A percentile compares a stretch with the other conserved stretches of the same genome.
phyloP scores from a whole-genome alignment of 2,113 vertebrate genomes.

The Microcebus tavaratra region DNA sequence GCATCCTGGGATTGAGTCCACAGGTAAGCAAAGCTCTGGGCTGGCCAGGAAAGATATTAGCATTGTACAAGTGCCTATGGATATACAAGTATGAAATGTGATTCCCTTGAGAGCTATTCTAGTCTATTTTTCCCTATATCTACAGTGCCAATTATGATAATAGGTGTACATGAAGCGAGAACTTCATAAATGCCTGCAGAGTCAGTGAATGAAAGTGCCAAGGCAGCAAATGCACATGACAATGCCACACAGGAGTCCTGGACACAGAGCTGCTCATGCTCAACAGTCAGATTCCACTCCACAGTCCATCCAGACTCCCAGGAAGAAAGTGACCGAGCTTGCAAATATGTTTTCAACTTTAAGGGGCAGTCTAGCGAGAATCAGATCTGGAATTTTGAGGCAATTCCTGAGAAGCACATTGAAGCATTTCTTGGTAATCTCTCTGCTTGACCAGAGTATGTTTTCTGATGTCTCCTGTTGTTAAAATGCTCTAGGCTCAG shows the following conservation, averaged over 20 bases:
- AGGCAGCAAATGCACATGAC: rapidly evolving
- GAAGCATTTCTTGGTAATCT: background rate
- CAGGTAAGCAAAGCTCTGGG: background rate
- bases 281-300: background rate
- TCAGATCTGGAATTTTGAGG: background rate
- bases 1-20: background rate
- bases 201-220: background rate
- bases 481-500: background rate
- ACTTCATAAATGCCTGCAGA: background rate
- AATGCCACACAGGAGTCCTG: background rate
- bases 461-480: background rate
- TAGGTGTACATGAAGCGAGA: background rate
- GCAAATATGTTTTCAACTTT: background rate
- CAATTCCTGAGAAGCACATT: background rate
- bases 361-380: background rate
- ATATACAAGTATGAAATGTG: background rate
- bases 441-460: background rate
- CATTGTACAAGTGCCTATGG: background rate
- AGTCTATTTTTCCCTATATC: background rate
- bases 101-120: background rate
- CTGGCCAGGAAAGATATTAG: background rate
- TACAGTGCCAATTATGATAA: background rate
- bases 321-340: background rate
- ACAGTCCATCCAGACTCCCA: background rate
- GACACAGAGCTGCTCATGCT: background rate